Base-by-base conservation (phyloP, 2,113 vertebrate species). In the Perca schrenkii region DNA sequence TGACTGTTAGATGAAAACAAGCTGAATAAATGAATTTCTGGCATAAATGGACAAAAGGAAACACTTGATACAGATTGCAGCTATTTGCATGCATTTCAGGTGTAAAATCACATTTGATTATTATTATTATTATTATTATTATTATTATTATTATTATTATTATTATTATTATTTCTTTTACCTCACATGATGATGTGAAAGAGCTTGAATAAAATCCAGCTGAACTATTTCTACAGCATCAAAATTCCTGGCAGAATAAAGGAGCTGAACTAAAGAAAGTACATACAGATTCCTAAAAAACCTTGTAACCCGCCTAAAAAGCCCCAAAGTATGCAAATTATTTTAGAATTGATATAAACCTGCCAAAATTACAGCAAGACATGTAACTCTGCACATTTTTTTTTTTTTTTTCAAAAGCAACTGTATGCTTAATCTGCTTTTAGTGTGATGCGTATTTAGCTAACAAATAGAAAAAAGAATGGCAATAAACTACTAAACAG, bases 61-160 rank as follows among this genome's bases (percentile, higher is more conserved):
- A 86, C 69, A 88, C 91, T 89, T 77, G 50, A 87, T 82, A 14
- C 47, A 86, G 80, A 91, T 91, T 86, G 65, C 82, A 66, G 90
- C 71, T 88, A 88, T 92, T 91, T 92, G 89, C 83, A 89, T 92
- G 49, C 19, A 88, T 91, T 90, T 66, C 64, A 74, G 75, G 52
- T 70, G 47, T 73, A 71, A 90, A 85, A 74, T 31, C 80, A 57
- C 40, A 54, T 71, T 83, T 77, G 43, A 90, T 91, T 72, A 81
- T 77, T 34, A 34, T 34, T 4, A 31, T 31, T 31, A 31, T 28
- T 28, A 28, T 28, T 28, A 90, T 91, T 74, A 81, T 77, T 34
- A 34, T 34, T 6, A 34, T 6, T 1, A 34, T 69, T 28, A 90
- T 91, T 74, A 81, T 77, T 34, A 34, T 34, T 6, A 34, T 6